Percentiles rank a stretch among this genome's conserved stretches.
These are phyloP conservation scores for Conus ventricosus DNA, from an alignment of 1,140 invertebrate species.

Conservation along the genomic window DNA sequence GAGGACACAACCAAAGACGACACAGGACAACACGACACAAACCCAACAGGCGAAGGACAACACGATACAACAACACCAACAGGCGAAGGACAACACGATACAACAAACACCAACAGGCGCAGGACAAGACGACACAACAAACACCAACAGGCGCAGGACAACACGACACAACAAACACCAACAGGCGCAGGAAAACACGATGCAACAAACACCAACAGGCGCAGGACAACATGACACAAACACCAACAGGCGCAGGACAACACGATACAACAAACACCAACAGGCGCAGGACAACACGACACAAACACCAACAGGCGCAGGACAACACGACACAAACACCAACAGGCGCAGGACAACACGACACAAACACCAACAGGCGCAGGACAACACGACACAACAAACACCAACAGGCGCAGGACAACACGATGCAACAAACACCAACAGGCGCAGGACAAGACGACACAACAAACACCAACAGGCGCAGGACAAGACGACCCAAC, in stretches of 20 bases:
- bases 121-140: not conserved
- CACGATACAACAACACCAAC: not conserved
- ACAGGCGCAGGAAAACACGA: not conserved
- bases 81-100: not conserved
- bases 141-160: not conserved
- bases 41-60: not conserved
- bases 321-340: not conserved
- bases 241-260: not conserved
- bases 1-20: not conserved
- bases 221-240: not conserved
- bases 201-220: no score
- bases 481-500: not conserved
- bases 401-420: not conserved
- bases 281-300: not conserved
- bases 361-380: not conserved
- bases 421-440: not conserved
- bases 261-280: not conserved
- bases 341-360: no score
- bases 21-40: not conserved
- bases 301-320: not conserved
- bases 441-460: no score
- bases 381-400: not conserved
- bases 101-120: no score
- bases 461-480: not conserved
- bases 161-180: not conserved